Evolutionary conservation across 2,113 vertebrate genomes (phyloP), one percentile per base, ranked within the genome.

Genomic region (Lutjanus erythropterus): DNA sequence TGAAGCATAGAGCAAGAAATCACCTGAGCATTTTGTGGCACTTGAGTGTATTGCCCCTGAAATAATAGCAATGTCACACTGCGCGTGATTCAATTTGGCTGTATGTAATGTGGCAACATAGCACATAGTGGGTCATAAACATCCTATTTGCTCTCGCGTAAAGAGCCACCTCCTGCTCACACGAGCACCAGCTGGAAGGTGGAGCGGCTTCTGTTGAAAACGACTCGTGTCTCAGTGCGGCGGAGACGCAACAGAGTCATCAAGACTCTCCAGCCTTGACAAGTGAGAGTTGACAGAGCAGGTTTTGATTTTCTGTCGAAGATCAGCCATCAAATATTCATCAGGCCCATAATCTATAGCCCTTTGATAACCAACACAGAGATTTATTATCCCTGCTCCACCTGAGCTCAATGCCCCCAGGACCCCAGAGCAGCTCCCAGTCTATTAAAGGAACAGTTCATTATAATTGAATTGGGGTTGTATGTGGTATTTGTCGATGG

Each of bases 301-400:
- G n/a, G 37, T 60, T 85, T 86, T 60, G 49, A 81, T 84, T 90
- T 85, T 80, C 61, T 60, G 39, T 58, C 70, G 29, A 85, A 83
- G 81, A 86, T 79, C 11, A 9, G 62, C 79, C 73, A 72, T 92
- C 75, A 92, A 90, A 88, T 93, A 90, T 92, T 91, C 67, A 93
- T 90, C 50, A 60, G 25, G 61, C 70, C 4, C 49, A 62, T 90
- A 75, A 89, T 90, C 75, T 71, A 35, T 64, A 71, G 73, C 67
- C 66, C 58, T 89, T 86, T 90, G 71, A 84, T 87, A 70, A 84
- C 47, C 75, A 83, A 87, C 81, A 66, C 78, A 33, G 27, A 59
- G 60, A 85, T 88, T 86, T 86, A 82, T 88, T 70, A 83, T 85
- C 78, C 39, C 50, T 19, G 21, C 81, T 86, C 59, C 77, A 74